Evolutionary conservation across 2,797 vertebrate genomes (phyloP).

Genomic region (Morus bassanus): DNA sequence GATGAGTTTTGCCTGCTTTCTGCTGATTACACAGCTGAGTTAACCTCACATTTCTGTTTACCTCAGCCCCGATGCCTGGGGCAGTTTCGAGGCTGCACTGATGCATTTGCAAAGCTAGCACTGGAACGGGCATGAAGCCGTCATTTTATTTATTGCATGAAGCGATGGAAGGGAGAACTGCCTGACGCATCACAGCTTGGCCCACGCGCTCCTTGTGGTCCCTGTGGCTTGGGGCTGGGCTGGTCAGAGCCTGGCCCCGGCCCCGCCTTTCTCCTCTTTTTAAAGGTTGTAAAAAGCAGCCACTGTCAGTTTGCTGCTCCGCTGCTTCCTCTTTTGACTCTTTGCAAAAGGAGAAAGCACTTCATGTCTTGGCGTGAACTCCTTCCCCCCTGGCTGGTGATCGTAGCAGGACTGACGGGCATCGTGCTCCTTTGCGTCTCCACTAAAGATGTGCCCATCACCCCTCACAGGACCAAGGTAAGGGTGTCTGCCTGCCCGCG

Average conservation of each 20-base stretch:
- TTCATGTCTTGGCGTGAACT: constrained; percentile 65
- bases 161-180: neutral
- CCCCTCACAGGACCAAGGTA: constrained; percentile 44
- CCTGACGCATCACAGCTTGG: neutral
- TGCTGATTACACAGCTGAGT: neutral
- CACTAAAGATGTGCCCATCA: constrained; percentile 42
- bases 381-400: constrained; percentile 65
- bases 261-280: constrained; percentile 35
- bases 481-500: neutral
- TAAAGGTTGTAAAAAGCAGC: neutral
- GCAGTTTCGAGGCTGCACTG: constrained; percentile 28
- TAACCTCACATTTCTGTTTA: constrained; percentile 13
- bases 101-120: neutral
- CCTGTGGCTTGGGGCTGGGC: constrained; percentile 39
- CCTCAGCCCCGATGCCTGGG: neutral
- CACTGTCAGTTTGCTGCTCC: neutral
- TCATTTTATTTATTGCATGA: fast-evolving
- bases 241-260: neutral
- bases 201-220: neutral
- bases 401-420: constrained; percentile 26
- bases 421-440: constrained; percentile 57
- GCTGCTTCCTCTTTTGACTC: neutral
- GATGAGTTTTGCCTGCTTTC: constrained; percentile 17
- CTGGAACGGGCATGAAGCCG: neutral
- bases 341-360: neutral